phyloP scores from a whole-genome alignment of 2,113 vertebrate species.

The Poeciliopsis turrubarensis region DNA sequence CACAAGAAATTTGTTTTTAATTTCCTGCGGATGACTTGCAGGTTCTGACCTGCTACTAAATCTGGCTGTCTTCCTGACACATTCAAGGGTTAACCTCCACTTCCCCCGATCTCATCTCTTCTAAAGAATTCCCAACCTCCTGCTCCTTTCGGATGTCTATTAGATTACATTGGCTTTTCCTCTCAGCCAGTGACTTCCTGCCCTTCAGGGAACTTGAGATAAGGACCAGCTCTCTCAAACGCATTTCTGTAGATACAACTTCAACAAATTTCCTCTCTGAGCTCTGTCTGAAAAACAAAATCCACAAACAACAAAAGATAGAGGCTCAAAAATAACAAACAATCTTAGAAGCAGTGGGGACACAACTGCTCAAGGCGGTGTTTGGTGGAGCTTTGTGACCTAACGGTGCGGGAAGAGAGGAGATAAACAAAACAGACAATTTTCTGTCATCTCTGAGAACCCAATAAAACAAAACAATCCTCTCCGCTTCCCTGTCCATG shows the following conservation, averaged over 20 bases:
- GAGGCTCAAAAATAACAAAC: constrained; percentile 48
- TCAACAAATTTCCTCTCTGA: constrained; percentile 60
- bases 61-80: constrained; percentile 22
- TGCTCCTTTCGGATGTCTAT: constrained; percentile 52
- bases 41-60: constrained; percentile 37
- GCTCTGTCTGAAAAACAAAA: constrained; percentile 56
- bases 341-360: constrained; percentile 30
- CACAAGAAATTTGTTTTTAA: constrained; percentile 7
- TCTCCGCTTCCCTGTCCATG: constrained; percentile 47
- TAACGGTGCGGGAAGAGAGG: constrained; percentile 57
- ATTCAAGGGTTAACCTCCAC: constrained; percentile 35
- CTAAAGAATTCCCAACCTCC: constrained; percentile 41
- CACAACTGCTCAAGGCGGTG: constrained; percentile 31
- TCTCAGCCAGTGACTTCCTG: constrained; percentile 69
- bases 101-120: constrained; percentile 40
- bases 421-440: constrained; percentile 64
- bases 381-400: constrained; percentile 43
- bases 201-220: constrained; percentile 63
- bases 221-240: constrained; percentile 62
- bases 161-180: constrained; percentile 68
- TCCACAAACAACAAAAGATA: constrained; percentile 59
- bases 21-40: constrained; percentile 24
- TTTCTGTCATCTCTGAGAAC: constrained; percentile 61
- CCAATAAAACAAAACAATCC: constrained; percentile 63
- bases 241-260: constrained; percentile 59